These are phyloP conservation scores for Labrus mixtus DNA, from an alignment of 2,113 vertebrate genomes.

Conservation along the genomic window DNA sequence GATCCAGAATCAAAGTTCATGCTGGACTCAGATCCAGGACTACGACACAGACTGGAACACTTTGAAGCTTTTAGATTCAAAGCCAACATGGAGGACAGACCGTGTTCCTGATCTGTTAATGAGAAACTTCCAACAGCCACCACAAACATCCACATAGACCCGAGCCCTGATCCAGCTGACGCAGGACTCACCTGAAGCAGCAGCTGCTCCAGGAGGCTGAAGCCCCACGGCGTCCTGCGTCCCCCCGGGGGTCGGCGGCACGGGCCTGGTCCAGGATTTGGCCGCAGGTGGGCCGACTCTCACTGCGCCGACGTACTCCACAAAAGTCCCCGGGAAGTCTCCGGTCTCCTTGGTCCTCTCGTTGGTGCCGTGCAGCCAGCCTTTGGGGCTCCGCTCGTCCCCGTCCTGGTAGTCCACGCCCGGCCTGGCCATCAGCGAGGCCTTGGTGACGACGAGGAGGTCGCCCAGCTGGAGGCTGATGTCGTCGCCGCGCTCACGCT, in stretches of 20 bases:
- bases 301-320: conserved; percentile 84
- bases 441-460: conserved; percentile 82
- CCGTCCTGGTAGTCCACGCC: conserved; percentile 82
- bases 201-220: conserved; percentile 54
- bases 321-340: conserved; percentile 87
- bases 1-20: too few species aligned
- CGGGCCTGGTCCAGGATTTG: conserved; percentile 82
- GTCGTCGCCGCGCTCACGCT: conserved; percentile 84
- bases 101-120: too few species aligned
- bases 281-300: conserved; percentile 26
- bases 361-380: conserved; percentile 87
- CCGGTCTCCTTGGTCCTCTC: conserved; percentile 87
- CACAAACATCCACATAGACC: background rate
- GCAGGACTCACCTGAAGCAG: conserved; percentile 80
- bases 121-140: background rate
- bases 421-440: conserved; percentile 68
- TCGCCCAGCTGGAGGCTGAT: conserved; percentile 86
- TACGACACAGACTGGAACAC: too few species aligned
- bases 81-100: too few species aligned
- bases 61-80: too few species aligned
- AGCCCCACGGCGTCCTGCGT: conserved; percentile 8
- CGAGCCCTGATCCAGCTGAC: background rate
- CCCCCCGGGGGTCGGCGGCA: conserved; percentile 72
- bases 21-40: too few species aligned
- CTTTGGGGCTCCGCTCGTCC: conserved; percentile 82